Percentiles rank a stretch among this genome's conserved stretches.
Evolutionary conservation across 2,888 invertebrate species (phyloP).

Genomic region (Aporophyla lueneburgensis): DNA sequence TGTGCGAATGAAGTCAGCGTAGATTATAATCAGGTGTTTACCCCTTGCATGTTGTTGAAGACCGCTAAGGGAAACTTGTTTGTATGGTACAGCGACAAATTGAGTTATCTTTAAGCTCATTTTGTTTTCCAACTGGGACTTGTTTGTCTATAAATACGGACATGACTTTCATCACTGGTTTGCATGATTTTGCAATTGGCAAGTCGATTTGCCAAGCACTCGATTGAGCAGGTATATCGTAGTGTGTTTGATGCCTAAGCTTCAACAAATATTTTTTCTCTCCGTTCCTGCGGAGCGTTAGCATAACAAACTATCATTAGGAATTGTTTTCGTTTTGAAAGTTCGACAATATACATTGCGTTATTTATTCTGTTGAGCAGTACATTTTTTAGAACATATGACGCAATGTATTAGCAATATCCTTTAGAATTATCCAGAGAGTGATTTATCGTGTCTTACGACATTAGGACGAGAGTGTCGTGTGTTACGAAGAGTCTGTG

Average conservation of each 20-base stretch:
- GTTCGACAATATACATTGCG: no score
- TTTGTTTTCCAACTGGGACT: slow-evolving; percentile 9
- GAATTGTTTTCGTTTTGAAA: no score
- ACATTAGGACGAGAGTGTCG: no score
- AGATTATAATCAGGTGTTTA: slow-evolving; percentile 56
- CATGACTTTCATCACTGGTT: slow-evolving; percentile 6
- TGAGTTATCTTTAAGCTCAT: slow-evolving; percentile 35
- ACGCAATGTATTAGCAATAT: no score
- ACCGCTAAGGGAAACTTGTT: slow-evolving; percentile 41
- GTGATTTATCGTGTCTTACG: no score
- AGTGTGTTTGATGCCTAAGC: not conserved
- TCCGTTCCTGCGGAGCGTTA: no score
- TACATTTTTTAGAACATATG: no score
- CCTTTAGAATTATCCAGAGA: no score
- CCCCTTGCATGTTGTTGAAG: slow-evolving; percentile 5
- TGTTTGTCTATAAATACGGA: slow-evolving; percentile 8
- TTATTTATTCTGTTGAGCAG: no score
- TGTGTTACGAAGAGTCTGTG: no score
- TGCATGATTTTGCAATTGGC: not conserved
- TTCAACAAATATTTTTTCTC: not conserved
- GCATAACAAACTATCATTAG: no score
- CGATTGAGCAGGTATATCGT: not conserved
- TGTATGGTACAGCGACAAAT: slow-evolving; percentile 34
- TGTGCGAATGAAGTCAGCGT: slow-evolving; percentile 35
- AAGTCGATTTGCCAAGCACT: slow-evolving; percentile 6